A percentile compares a stretch with the other conserved stretches of the same genome.
phyloP scores from a whole-genome alignment of 2,888 invertebrate species.

The Helleia helle region DNA sequence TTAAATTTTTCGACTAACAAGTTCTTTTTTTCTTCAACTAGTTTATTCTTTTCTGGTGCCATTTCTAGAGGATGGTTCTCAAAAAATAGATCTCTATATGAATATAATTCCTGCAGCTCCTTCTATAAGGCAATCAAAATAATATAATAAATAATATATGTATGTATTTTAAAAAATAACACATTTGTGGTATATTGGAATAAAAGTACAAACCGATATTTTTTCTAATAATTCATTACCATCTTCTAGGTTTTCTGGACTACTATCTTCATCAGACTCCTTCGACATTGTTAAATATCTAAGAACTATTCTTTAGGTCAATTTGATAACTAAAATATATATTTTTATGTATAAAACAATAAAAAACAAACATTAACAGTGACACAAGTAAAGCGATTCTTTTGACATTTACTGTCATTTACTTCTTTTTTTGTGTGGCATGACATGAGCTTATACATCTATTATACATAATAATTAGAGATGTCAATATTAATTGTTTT shows the following conservation, averaged over 20 bases:
- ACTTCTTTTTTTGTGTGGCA: no score
- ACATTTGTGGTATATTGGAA: background rate
- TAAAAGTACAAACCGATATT: conserved; percentile 2
- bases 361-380: no score
- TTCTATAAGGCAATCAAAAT: conserved; percentile 56
- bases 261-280: background rate
- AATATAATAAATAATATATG: background rate
- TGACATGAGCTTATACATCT: no score
- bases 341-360: no score
- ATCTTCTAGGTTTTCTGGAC: conserved; percentile 2
- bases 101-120: conserved; percentile 77
- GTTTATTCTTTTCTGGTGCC: conserved; percentile 77
- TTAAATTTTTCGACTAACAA: conserved; percentile 76
- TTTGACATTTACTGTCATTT: no score
- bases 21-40: conserved; percentile 77
- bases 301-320: background rate
- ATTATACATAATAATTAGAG: no score
- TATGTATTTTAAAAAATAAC: background rate
- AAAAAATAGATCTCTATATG: conserved; percentile 85
- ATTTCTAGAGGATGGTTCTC: conserved; percentile 80
- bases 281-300: conserved; percentile 5
- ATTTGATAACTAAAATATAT: no score
- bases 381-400: no score
- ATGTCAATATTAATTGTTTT: no score
- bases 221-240: conserved; percentile 9